Evolutionary conservation across 1,140 invertebrate genomes (phyloP), one percentile per base, ranked within the genome.

Genomic region (Macrobrachium nipponense): DNA sequence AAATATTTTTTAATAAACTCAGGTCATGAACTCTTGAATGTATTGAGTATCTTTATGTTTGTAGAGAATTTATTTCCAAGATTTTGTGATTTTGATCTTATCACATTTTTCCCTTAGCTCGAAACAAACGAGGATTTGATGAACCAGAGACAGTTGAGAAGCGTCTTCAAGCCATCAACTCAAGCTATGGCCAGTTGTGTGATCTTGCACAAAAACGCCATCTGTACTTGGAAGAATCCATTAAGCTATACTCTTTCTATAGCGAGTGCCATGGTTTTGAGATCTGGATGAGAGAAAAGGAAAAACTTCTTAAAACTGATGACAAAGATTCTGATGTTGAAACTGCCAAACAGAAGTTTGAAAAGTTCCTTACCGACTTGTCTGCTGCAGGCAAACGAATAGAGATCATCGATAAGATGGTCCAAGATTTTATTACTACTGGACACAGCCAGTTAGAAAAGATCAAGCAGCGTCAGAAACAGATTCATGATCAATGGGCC

Each of bases 231-330:
- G 96, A 98, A 89, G 98, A 99, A 91, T 95, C 98, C 0, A 97
- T 98, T 82, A 94, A 96, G 87, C 92, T 99, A 20, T 99, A 97
- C 91, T 95, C 95, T 58, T 99, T 99, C 92, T 98, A 98, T 91
- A 94, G 96, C n/a, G 98, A 99, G 90, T 99, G 98, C 92, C 97
- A 99, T 90, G 97, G 98, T 91, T 98, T 99, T 91, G 98, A 99
- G 91, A 95, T 95, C 88, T 99, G 98, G 98, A 98, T 99, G 90
- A 95, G 95, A 89, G 98, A 99, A 83, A 99, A 98, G 90, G 97
- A 98, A 91, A 95, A 96, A 90, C 93, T 98, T 91, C 92, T 99
- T 36, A 93, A 95, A 66, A 93, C 95, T 15, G 96, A 98, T 83
- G 97, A 98, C 89, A 94, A 94, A 17, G 93, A 94, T 18, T 96